A percentile compares a stretch with the other conserved stretches of the same genome.
These are phyloP conservation scores for Drosophila histrio DNA, from an alignment of 2,888 invertebrate genomes.

Conservation along the genomic window DNA sequence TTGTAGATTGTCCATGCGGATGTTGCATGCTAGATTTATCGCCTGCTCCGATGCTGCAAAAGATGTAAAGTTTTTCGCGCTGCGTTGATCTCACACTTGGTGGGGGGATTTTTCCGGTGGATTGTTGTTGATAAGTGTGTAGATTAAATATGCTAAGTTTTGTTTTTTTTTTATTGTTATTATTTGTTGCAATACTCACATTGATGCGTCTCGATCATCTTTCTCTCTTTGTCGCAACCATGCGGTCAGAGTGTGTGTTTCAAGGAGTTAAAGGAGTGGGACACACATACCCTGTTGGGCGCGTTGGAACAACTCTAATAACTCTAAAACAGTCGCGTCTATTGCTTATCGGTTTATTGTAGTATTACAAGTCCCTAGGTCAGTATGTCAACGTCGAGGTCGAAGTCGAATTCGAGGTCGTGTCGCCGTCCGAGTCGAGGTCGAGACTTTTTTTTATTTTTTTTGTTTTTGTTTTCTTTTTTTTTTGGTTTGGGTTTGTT, in stretches of 20 bases:
- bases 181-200: conserved; percentile 75
- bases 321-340: conserved; percentile 57
- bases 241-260: conserved; percentile 63
- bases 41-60: conserved; percentile 14
- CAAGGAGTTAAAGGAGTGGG: conserved; percentile 65
- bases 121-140: conserved; percentile 36
- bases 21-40: too few species aligned
- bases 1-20: background rate
- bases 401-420: conserved; percentile 23
- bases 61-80: conserved; percentile 10
- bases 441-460: conserved; percentile 48
- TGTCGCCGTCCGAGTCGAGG: conserved; percentile 20
- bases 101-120: background rate
- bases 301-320: conserved; percentile 66
- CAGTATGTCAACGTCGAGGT: too few species aligned
- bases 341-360: conserved; percentile 29
- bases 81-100: background rate
- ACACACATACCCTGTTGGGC: conserved; percentile 57
- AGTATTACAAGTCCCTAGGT: conserved; percentile 5
- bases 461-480: conserved; percentile 51
- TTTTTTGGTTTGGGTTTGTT: conserved; percentile 52
- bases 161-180: conserved; percentile 41
- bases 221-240: conserved; percentile 71
- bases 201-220: conserved; percentile 64
- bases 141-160: conserved; percentile 48